Conservation (phyloP, 2,888 invertebrate species). For the Hyppa rectilinea region DNA sequence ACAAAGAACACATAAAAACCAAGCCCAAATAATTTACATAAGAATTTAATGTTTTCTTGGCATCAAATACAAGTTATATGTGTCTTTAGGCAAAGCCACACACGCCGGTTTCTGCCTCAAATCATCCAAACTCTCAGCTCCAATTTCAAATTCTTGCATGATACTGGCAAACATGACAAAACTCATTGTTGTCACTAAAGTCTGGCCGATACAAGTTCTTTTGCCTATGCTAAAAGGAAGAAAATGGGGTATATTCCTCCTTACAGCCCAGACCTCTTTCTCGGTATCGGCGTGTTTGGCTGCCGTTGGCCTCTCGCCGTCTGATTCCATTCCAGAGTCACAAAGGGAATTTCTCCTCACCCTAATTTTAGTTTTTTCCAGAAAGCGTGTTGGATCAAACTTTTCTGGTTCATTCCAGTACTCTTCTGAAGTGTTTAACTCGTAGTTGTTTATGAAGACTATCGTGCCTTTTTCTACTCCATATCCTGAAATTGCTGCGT, state of each 20-base stretch:
- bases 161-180: constrained; percentile 94
- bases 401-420: constrained; percentile 94
- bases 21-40: constrained; percentile 48
- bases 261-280: constrained; percentile 84
- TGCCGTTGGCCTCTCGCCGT: constrained; percentile 76
- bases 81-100: constrained; percentile 94
- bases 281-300: constrained; percentile 76
- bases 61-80: constrained; percentile 92
- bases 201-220: constrained; percentile 96
- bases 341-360: constrained; percentile 86
- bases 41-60: constrained; percentile 84
- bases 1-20: constrained; percentile 43
- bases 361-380: constrained; percentile 86
- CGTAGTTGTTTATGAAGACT: constrained; percentile 96
- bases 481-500: constrained; percentile 93
- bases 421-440: constrained; percentile 93
- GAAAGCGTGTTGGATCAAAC: constrained; percentile 94
- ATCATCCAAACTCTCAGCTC: constrained; percentile 87
- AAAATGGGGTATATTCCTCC: constrained; percentile 92
- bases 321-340: constrained; percentile 91
- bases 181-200: constrained; percentile 94
- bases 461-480: constrained; percentile 94
- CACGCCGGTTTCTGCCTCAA: constrained; percentile 92
- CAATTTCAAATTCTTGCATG: constrained; percentile 93
- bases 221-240: constrained; percentile 96